phyloP scores from a whole-genome alignment of 2,797 vertebrate species.

The Lepus townsendii region DNA sequence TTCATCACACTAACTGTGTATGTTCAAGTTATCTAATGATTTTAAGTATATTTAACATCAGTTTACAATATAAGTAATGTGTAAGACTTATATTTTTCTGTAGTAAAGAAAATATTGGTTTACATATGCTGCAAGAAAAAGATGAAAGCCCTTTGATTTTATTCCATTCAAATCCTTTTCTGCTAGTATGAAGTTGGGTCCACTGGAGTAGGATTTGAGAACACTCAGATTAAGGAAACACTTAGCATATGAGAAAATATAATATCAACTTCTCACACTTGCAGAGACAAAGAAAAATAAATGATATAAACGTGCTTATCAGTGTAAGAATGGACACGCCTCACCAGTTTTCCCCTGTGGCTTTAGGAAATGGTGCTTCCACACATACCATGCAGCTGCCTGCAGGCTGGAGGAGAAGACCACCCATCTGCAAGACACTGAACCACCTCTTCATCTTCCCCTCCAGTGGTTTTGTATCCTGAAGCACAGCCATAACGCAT shows the following conservation, averaged over 20 bases:
- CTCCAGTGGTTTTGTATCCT: constrained; percentile 81
- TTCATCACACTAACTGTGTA: background rate
- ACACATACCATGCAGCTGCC: constrained; percentile 78
- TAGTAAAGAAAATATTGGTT: constrained; percentile 1
- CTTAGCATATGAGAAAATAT: background rate
- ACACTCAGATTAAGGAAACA: background rate
- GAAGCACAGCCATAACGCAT: constrained; percentile 84
- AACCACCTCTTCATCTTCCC: constrained; percentile 79
- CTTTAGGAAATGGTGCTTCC: background rate
- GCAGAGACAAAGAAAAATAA: constrained; percentile 7
- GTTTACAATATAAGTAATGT: background rate
- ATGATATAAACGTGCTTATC: background rate
- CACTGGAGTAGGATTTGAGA: background rate
- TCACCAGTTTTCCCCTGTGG: too few species aligned
- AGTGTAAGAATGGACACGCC: background rate
- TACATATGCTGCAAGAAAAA: background rate
- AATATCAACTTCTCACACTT: background rate
- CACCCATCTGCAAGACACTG: constrained; percentile 86
- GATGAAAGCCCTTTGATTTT: background rate
- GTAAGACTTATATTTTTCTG: background rate
- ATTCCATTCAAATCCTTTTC: background rate
- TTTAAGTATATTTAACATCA: background rate
- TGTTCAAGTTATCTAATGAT: background rate
- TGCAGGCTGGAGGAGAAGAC: constrained; percentile 86
- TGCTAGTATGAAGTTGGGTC: background rate